phyloP scores from a whole-genome alignment of 2,888 invertebrate genomes.

The Orchesella flavescens region DNA sequence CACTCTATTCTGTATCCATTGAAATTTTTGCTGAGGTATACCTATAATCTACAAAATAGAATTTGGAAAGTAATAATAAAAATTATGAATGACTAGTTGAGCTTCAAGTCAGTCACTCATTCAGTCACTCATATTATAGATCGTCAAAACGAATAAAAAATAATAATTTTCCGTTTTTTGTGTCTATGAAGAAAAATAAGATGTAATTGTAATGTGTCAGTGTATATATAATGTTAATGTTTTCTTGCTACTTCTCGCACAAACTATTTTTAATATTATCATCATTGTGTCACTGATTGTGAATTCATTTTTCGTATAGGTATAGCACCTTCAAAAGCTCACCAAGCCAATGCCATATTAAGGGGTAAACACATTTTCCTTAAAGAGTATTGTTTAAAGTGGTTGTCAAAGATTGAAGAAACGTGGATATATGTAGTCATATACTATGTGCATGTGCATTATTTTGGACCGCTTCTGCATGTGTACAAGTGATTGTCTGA shows the following conservation, averaged over 20 bases:
- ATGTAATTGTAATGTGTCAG: not conserved
- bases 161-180: not conserved
- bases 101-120: not conserved
- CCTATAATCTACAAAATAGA: not conserved
- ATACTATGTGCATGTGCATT: not conserved
- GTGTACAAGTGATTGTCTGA: not conserved
- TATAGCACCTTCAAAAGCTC: not conserved
- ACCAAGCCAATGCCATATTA: conserved; percentile 11
- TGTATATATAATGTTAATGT: not conserved
- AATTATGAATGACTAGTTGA: not conserved
- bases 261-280: conserved; percentile 3
- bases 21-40: not conserved
- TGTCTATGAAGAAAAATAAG: conserved; percentile 3
- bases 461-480: not conserved
- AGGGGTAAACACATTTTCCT: not conserved
- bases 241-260: not conserved
- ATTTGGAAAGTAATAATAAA: conserved; percentile 25
- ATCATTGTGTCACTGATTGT: conserved; percentile 5
- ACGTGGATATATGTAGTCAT: no score
- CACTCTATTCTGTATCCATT: not conserved
- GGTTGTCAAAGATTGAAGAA: no score
- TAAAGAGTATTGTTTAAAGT: conserved; percentile 16
- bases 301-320: not conserved
- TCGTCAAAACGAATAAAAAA: no score
- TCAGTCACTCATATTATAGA: no score